Evolutionary conservation across 1,140 invertebrate genomes (phyloP).

Genomic region (Gonioctena quinquepunctata): DNA sequence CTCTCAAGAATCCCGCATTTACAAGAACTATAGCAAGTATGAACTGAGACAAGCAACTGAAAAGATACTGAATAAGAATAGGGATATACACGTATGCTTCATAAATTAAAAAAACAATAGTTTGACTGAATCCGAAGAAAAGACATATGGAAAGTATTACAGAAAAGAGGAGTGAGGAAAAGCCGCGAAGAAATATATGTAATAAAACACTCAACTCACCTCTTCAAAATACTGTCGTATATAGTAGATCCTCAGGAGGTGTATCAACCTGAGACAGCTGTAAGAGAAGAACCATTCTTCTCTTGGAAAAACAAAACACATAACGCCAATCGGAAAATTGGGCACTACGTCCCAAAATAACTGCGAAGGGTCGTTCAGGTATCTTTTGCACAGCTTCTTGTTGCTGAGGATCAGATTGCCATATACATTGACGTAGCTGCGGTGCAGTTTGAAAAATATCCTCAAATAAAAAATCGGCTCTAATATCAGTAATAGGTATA

Average conservation of each 20-base stretch:
- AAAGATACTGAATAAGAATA: no score
- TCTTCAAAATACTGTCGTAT: slow-evolving; percentile 9
- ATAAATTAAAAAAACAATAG: no score
- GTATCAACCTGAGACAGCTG: slow-evolving; percentile 16
- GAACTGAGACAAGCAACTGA: no score
- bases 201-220: not conserved
- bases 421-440: slow-evolving; percentile 15
- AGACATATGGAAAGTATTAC: no score
- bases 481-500: slow-evolving; percentile 1
- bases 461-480: slow-evolving; percentile 21
- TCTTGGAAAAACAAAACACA: not conserved
- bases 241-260: slow-evolving; percentile 17
- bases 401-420: slow-evolving; percentile 9
- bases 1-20: no score
- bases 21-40: no score
- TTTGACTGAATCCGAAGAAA: no score
- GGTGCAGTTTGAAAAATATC: slow-evolving; percentile 18
- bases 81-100: no score
- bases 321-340: slow-evolving; percentile 11
- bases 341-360: slow-evolving; percentile 19
- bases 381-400: slow-evolving; percentile 2
- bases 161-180: no score
- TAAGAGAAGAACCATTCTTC: slow-evolving; percentile 19
- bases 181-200: no score
- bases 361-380: slow-evolving; percentile 3